These are phyloP conservation scores for Graphium colonna DNA, from an alignment of 2,888 invertebrate genomes.

Conservation along the genomic window DNA sequence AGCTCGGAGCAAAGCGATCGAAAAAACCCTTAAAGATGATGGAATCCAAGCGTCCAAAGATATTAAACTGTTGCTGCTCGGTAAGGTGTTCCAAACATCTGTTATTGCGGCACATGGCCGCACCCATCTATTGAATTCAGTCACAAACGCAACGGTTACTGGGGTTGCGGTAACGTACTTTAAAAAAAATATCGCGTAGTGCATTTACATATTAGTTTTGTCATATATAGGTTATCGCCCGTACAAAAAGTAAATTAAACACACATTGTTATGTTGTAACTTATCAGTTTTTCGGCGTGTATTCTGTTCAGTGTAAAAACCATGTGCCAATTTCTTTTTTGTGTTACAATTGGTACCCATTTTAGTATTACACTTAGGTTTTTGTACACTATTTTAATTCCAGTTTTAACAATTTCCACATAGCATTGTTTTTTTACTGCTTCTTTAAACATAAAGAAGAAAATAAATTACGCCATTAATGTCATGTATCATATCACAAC, in stretches of 20 bases:
- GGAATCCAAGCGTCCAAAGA: constrained; percentile 99
- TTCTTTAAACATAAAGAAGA: no score
- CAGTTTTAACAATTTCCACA: no score
- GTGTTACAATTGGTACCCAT: constrained; percentile 33
- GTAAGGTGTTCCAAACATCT: constrained; percentile 77
- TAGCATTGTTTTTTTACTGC: no score
- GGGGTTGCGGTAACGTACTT: background rate
- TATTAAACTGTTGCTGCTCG: constrained; percentile 97
- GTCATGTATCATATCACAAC: no score
- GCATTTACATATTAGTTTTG: background rate
- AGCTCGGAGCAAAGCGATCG: constrained; percentile 98
- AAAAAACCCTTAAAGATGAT: constrained; percentile 98
- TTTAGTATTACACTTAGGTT: no score
- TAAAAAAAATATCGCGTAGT: background rate
- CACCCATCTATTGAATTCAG: constrained; percentile 57
- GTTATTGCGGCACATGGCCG: constrained; percentile 44
- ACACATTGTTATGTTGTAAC: constrained; percentile 52
- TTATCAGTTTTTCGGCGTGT: constrained; percentile 63
- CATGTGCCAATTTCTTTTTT: constrained; percentile 53
- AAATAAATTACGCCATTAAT: no score
- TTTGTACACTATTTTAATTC: background rate
- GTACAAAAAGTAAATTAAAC: background rate
- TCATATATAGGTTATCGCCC: background rate
- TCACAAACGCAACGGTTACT: constrained; percentile 27
- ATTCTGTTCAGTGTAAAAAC: constrained; percentile 56